phyloP scores from a whole-genome alignment of 2,888 invertebrate genomes.

The Hartigia nigra region DNA sequence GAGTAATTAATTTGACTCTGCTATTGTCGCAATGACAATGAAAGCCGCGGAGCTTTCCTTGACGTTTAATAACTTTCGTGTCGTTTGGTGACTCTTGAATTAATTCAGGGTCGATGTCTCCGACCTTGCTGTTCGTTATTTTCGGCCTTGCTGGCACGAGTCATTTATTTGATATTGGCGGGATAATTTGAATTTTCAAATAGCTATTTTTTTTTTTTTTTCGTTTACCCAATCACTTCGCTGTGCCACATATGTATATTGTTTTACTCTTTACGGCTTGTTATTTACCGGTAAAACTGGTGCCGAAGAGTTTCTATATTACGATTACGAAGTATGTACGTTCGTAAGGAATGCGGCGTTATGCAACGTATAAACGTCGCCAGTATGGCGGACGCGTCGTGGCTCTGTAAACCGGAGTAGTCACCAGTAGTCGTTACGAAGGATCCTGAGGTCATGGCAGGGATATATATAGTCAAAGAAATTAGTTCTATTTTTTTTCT shows the following conservation, averaged over 20 bases:
- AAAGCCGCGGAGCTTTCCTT: neutral
- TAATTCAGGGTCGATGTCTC: neutral
- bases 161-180: neutral
- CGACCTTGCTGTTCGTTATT: neutral
- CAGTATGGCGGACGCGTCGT: neutral
- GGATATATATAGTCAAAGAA: neutral
- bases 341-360: neutral
- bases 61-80: neutral
- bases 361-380: neutral
- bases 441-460: neutral
- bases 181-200: neutral
- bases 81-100: neutral
- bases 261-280: neutral
- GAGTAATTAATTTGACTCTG: constrained; percentile 37
- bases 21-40: neutral
- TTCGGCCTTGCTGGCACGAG: neutral
- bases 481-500: neutral
- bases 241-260: neutral
- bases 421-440: neutral
- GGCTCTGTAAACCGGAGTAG: neutral
- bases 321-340: neutral
- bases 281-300: neutral
- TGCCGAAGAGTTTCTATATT: neutral
- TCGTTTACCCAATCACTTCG: neutral
- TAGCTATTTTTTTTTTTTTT: neutral